Conservation (phyloP, 1,140 invertebrate genomes). For the Diabrotica undecimpunctata region DNA sequence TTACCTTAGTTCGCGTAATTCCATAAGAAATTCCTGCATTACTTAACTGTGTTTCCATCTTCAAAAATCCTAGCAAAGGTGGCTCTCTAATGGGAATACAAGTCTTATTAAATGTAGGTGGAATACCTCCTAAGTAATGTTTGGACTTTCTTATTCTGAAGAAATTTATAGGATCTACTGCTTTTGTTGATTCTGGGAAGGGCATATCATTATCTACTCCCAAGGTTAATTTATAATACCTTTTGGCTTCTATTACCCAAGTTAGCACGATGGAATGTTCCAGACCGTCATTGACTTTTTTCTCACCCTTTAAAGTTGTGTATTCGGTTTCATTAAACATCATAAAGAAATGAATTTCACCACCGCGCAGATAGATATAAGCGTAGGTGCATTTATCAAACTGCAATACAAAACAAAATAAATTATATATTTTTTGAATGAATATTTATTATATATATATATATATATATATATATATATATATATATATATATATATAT, state of each 20-base stretch:
- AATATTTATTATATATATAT: no score
- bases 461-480: no score
- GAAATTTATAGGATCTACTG: neutral
- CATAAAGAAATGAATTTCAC: constrained; percentile 72
- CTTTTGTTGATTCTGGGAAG: neutral
- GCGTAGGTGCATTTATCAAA: no score
- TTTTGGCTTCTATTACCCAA: constrained; percentile 10
- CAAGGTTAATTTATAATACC: constrained; percentile 14
- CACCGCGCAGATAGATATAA: constrained; percentile 64
- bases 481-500: no score
- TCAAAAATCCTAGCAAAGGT: constrained; percentile 36
- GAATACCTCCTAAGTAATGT: constrained; percentile 36
- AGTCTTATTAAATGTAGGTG: constrained; percentile 26
- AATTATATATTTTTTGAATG: no score
- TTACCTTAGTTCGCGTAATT: constrained; percentile 15
- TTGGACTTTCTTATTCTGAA: constrained; percentile 31
- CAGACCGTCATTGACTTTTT: constrained; percentile 77
- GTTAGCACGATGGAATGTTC: constrained; percentile 71
- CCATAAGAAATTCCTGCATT: constrained; percentile 26
- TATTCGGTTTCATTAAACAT: constrained; percentile 53
- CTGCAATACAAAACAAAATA: no score
- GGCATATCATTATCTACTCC: constrained; percentile 11
- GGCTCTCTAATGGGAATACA: constrained; percentile 26
- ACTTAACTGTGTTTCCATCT: constrained; percentile 12
- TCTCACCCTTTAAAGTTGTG: constrained; percentile 64